These are phyloP conservation scores for Acanthopleura granulata DNA, from an alignment of 2,888 invertebrate species.

Conservation along the genomic window DNA sequence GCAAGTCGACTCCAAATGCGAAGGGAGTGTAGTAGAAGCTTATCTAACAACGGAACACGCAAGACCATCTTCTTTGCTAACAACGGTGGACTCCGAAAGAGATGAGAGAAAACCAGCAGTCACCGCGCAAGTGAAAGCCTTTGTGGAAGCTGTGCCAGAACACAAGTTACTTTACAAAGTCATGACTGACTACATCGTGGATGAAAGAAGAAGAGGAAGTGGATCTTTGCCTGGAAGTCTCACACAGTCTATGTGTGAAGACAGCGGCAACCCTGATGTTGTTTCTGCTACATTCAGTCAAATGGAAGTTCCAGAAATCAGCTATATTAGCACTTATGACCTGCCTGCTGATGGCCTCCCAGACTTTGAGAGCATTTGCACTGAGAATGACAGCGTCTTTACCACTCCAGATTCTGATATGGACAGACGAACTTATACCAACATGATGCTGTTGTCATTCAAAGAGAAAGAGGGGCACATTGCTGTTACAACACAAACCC, in stretches of 20 bases:
- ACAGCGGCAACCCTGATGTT: background rate
- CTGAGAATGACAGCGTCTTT: background rate
- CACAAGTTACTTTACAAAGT: slow-evolving; percentile 2
- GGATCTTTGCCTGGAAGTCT: background rate
- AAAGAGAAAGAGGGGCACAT: background rate
- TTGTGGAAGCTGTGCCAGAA: slow-evolving; percentile 10
- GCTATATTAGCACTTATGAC: background rate
- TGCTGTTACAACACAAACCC: too few species aligned
- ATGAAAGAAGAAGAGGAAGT: background rate
- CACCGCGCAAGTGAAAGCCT: background rate
- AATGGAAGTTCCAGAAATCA: background rate
- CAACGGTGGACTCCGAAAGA: background rate
- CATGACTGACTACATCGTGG: background rate
- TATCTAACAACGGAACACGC: background rate
- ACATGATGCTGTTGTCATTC: background rate
- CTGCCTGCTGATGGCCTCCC: slow-evolving; percentile 10
- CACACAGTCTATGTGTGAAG: background rate
- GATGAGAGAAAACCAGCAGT: background rate
- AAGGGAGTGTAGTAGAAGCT: background rate
- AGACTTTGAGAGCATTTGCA: background rate
- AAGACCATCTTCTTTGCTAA: background rate
- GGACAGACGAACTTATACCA: background rate
- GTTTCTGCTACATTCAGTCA: slow-evolving; percentile 4
- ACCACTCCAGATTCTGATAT: slow-evolving; percentile 4
- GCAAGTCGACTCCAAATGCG: background rate